These are phyloP conservation scores for Peromyscus attwateri DNA, from an alignment of 2,797 vertebrate genomes.

Conservation along the genomic window DNA sequence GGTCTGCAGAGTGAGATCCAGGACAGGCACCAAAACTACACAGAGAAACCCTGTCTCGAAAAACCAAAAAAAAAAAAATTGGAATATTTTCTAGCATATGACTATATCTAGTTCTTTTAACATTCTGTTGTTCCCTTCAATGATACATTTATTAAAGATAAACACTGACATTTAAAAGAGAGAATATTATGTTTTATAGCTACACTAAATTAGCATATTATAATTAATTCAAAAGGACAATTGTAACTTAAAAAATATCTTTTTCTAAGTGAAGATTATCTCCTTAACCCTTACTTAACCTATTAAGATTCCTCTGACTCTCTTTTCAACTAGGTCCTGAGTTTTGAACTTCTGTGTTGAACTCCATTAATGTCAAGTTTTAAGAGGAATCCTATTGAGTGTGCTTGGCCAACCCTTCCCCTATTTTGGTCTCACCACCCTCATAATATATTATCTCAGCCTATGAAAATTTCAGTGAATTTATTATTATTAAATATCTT, in stretches of 20 bases:
- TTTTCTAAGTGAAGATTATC: not conserved
- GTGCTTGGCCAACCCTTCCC: not conserved
- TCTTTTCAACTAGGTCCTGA: not conserved
- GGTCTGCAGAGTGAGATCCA: no score
- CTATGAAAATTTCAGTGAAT: not conserved
- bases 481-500: not conserved
- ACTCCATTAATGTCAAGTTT: not conserved
- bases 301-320: not conserved
- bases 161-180: constrained; percentile 32
- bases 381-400: not conserved
- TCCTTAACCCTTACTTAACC: not conserved
- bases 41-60: no score
- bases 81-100: not conserved
- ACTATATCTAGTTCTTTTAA: not conserved
- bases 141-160: not conserved
- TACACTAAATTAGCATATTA: not conserved
- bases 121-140: constrained; percentile 21
- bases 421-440: not conserved
- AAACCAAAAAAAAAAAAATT: not conserved
- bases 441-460: not conserved
- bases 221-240: not conserved
- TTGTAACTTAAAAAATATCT: not conserved
- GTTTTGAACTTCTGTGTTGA: not conserved
- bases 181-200: not conserved
- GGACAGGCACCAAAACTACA: no score